Evolutionary conservation across 2,797 vertebrate genomes (phyloP).

Genomic region (Coracias cyanogaster): DNA sequence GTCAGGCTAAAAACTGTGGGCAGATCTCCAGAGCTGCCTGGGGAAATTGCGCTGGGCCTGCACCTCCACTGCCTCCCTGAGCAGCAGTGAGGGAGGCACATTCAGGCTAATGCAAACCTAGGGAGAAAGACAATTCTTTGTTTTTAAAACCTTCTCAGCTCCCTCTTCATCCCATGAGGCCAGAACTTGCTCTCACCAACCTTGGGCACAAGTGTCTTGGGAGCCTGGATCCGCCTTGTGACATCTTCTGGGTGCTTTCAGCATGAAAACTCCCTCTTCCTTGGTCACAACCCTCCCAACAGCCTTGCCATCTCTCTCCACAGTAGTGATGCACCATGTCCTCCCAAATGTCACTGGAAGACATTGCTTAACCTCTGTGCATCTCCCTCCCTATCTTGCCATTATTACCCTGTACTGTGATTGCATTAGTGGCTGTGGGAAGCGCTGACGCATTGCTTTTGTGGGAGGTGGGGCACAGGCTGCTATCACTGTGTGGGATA

Average conservation of each 20-base stretch:
- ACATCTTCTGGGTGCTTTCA: background rate
- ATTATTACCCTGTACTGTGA: rapidly evolving
- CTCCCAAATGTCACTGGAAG: background rate
- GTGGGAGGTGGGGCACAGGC: rapidly evolving
- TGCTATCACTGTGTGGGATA: rapidly evolving
- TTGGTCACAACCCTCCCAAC: background rate
- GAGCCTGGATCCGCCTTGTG: background rate
- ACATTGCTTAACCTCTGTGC: background rate
- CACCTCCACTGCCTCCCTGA: background rate
- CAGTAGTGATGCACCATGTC: rapidly evolving
- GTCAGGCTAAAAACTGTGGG: background rate
- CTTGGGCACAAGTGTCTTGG: background rate
- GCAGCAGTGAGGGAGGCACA: rapidly evolving
- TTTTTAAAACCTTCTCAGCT: background rate
- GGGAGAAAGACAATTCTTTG: background rate
- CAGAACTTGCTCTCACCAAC: background rate
- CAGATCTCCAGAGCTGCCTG: background rate
- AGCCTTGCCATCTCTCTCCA: background rate
- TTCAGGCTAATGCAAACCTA: background rate
- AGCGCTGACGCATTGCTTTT: rapidly evolving
- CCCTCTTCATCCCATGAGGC: background rate
- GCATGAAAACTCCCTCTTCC: background rate
- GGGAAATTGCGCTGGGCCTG: background rate
- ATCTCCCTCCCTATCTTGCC: background rate
- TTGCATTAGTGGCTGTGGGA: rapidly evolving